Evolutionary conservation across 2,797 vertebrate species (phyloP).

Genomic region (Botia kubotai): DNA sequence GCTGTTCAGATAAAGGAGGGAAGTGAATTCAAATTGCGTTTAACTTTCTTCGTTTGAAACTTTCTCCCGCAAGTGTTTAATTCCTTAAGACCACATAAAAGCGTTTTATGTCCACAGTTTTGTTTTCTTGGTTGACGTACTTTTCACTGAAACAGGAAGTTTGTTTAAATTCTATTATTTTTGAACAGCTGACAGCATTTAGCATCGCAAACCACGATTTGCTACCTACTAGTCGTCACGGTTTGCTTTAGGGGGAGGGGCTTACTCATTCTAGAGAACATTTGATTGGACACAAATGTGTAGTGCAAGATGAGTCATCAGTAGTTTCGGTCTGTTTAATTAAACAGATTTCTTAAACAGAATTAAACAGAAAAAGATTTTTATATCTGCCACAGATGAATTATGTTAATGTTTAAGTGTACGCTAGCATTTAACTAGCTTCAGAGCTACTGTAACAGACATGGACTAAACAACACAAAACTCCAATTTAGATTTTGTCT

Average conservation of each 20-base stretch:
- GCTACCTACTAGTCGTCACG: neutral
- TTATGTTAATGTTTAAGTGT: too few relatives aligned
- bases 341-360: neutral
- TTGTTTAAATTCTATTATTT: neutral
- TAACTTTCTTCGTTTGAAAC: slow-evolving; percentile 58
- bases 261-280: too few relatives aligned
- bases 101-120: neutral
- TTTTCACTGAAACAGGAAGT: too few relatives aligned
- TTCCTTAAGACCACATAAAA: slow-evolving; percentile 23
- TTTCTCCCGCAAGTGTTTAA: slow-evolving; percentile 56
- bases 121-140: too few relatives aligned
- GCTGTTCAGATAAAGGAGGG: slow-evolving; percentile 42
- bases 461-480: too few relatives aligned
- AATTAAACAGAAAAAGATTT: too few relatives aligned
- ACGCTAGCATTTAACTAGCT: too few relatives aligned
- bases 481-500: too few relatives aligned
- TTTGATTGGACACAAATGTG: too few relatives aligned
- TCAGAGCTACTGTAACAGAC: too few relatives aligned
- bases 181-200: neutral
- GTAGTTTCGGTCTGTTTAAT: neutral
- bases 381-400: too few relatives aligned
- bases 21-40: slow-evolving; percentile 57
- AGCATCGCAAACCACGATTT: neutral
- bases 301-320: too few relatives aligned
- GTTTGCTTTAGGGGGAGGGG: neutral